Evolutionary conservation across 2,888 invertebrate species (phyloP), one percentile per base, ranked within the genome.

Genomic region (Lepidonotus clava): DNA sequence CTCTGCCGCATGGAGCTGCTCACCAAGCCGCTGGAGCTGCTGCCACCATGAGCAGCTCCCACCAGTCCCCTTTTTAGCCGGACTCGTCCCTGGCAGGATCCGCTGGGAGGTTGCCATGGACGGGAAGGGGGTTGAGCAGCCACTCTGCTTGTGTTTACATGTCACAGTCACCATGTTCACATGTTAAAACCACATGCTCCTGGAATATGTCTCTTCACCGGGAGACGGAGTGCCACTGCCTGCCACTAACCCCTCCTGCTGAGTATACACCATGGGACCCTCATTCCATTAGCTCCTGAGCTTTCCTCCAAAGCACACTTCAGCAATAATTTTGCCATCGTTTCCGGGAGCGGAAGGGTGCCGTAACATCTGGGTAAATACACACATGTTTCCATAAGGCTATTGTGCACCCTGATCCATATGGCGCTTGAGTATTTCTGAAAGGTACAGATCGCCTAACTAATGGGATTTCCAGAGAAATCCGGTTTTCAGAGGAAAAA

Each of bases 11-110:
- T 53, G 53, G n/a, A n/a, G n/a, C 53, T 28, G 11, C 61, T 61
- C 21, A 28, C n/a, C n/a, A 24, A 24, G 24, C 61, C 46, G 18
- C 46, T 46, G 5, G 61, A 61, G 61, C 28, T 28, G 28, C 61
- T 56, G 28, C 61, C 28, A n/a, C n/a, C n/a, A n/a, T n/a, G 61
- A 61, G 53, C 53, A 53, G n/a, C n/a, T 53, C 53, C 53, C n/a
- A 53, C n/a, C n/a, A n/a, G 53, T 53, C 53, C 21, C n/a, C n/a
- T 4, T 53, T 53, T 53, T 53, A 53, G 53, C 53, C 53, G 2
- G 18, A n/a, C n/a, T 61, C 61, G 24, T 28, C 28, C 61, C 28
- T 14, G 53, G 6, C 61, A 24, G 28, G 18, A 18, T 18, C 18
- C 18, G 8, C 46, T 46, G 46, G 18, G 46, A 46, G 8, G 46